phyloP scores from a whole-genome alignment of 1,140 invertebrate species.

The Ditylenchus dipsaci region DNA sequence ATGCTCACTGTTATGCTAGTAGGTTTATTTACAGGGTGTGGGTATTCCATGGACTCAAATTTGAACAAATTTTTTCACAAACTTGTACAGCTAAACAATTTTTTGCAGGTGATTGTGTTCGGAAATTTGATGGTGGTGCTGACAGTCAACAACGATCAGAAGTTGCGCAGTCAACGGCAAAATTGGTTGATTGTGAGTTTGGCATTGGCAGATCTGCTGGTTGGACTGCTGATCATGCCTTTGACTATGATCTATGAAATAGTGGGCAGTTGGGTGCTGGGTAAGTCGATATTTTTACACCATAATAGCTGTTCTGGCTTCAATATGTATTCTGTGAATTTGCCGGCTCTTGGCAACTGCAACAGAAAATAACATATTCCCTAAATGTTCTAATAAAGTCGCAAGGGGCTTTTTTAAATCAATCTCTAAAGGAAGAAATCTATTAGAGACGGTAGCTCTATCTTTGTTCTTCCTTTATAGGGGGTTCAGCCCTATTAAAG shows the following conservation, averaged over 20 bases:
- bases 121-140: conserved; percentile 55
- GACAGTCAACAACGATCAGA: conserved; percentile 54
- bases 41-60: conserved; percentile 3
- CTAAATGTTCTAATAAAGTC: too few species aligned
- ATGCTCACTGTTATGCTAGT: conserved; percentile 57
- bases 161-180: conserved; percentile 53
- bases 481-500: too few species aligned
- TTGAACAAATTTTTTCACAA: conserved; percentile 3
- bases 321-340: too few species aligned
- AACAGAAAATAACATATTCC: not conserved
- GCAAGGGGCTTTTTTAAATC: too few species aligned
- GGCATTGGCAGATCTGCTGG: conserved; percentile 67
- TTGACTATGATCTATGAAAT: conserved; percentile 66
- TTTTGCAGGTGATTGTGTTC: conserved; percentile 49
- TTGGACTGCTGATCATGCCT: conserved; percentile 68
- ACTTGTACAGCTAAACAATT: not conserved
- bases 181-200: conserved; percentile 69
- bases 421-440: too few species aligned
- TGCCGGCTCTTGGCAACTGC: too few species aligned
- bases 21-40: conserved; percentile 13
- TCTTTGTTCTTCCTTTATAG: too few species aligned
- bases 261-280: conserved; percentile 65
- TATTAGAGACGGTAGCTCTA: too few species aligned
- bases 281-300: conserved; percentile 49
- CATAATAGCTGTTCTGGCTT: not conserved